phyloP scores from a whole-genome alignment of 1,140 invertebrate species.

The Drosophila elegans region DNA sequence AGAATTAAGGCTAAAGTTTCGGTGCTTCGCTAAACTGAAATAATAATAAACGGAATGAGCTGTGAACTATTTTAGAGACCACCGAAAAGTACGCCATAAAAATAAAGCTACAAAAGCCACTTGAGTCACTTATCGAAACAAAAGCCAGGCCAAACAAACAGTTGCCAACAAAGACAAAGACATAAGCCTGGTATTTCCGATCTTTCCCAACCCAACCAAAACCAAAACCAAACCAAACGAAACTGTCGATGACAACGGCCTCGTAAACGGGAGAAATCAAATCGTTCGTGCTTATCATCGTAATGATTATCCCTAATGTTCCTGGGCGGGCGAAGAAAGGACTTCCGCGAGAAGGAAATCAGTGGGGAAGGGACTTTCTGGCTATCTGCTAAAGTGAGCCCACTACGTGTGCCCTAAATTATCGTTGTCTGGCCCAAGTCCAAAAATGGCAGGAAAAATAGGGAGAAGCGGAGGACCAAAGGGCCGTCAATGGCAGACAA shows the following conservation, averaged over 20 bases:
- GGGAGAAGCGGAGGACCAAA: slow-evolving; percentile 22
- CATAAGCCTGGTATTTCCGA: slow-evolving; percentile 49
- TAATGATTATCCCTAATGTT: slow-evolving; percentile 80
- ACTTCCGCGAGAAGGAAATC: slow-evolving; percentile 61
- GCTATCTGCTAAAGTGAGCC: slow-evolving; percentile 31
- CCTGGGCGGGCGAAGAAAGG: slow-evolving; percentile 23
- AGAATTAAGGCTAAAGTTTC: slow-evolving; percentile 23
- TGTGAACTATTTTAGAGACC: slow-evolving; percentile 30
- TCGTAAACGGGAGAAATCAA: slow-evolving; percentile 74
- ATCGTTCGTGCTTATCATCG: slow-evolving; percentile 80
- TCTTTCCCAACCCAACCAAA: slow-evolving; percentile 12
- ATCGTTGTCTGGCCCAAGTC: slow-evolving; percentile 52
- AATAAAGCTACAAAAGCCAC: slow-evolving; percentile 55
- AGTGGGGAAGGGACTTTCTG: slow-evolving; percentile 25
- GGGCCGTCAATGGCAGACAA: slow-evolving; percentile 71
- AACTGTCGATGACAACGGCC: slow-evolving; percentile 71
- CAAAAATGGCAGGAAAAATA: slow-evolving; percentile 22
- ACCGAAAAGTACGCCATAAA: slow-evolving; percentile 32
- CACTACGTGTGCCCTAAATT: slow-evolving; percentile 64
- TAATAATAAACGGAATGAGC: slow-evolving; percentile 33
- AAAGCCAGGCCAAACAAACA: slow-evolving; percentile 26
- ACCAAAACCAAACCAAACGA: slow-evolving; percentile 11
- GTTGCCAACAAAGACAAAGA: slow-evolving; percentile 20
- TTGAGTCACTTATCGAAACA: slow-evolving; percentile 57
- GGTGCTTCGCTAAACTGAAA: slow-evolving; percentile 7